Conservation (phyloP, 2,888 invertebrate genomes). For the Hirtodrosophila duncani region DNA sequence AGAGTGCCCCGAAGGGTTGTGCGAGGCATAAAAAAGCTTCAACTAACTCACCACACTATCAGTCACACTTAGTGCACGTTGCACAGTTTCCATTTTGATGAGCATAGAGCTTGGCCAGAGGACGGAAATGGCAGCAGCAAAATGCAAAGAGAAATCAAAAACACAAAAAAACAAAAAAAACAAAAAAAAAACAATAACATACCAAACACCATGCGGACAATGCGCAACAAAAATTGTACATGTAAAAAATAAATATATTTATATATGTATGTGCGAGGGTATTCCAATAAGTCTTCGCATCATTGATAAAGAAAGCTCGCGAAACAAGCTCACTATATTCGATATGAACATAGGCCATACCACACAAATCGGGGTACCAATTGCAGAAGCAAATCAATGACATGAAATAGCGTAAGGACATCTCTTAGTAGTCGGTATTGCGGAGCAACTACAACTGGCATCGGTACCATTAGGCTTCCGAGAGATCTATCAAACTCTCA, state of each 20-base stretch:
- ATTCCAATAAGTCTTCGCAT: too few relatives aligned
- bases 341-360: too few relatives aligned
- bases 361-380: too few relatives aligned
- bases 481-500: too few relatives aligned
- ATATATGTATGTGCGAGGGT: too few relatives aligned
- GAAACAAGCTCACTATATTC: too few relatives aligned
- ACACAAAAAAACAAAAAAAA: not conserved
- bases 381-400: too few relatives aligned
- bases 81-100: slow-evolving; percentile 70
- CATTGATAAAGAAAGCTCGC: too few relatives aligned
- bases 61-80: slow-evolving; percentile 68
- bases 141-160: slow-evolving; percentile 14
- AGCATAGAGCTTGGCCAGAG: slow-evolving; percentile 53
- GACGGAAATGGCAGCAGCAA: slow-evolving; percentile 36
- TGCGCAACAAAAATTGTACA: slow-evolving; percentile 35
- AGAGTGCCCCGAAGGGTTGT: slow-evolving; percentile 34
- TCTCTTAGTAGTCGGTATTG: too few relatives aligned
- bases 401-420: too few relatives aligned
- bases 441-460: too few relatives aligned
- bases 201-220: slow-evolving; percentile 1
- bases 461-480: too few relatives aligned
- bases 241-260: slow-evolving; percentile 30
- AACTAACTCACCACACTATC: slow-evolving; percentile 69
- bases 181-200: slow-evolving; percentile 11
- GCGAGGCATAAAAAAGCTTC: slow-evolving; percentile 50